Percentiles rank a stretch among this genome's conserved stretches.
Evolutionary conservation across 1,140 invertebrate genomes (phyloP).

Genomic region (Brachionus asplanchnoidis): DNA sequence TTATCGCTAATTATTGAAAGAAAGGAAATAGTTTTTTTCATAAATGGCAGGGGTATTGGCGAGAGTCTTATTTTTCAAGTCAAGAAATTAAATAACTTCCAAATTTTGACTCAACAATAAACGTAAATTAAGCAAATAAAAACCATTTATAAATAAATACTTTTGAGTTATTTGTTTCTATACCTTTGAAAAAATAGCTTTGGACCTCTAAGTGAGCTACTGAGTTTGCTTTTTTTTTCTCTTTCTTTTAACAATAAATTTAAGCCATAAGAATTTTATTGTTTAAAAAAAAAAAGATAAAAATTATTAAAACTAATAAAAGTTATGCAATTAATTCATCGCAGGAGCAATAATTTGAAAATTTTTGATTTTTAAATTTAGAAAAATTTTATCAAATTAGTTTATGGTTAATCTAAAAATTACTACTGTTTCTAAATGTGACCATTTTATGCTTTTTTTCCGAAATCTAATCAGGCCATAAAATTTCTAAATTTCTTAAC

Average conservation of each 20-base stretch:
- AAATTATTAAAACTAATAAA: neutral
- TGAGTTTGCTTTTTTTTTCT: neutral
- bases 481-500: neutral
- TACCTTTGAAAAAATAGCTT: neutral
- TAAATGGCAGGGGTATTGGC: neutral
- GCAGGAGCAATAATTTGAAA: neutral
- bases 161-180: neutral
- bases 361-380: neutral
- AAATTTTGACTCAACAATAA: neutral
- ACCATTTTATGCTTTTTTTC: neutral
- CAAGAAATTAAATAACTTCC: neutral
- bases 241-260: neutral
- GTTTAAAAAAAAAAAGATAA: neutral
- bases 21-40: neutral
- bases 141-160: neutral
- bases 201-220: neutral
- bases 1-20: neutral
- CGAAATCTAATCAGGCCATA: neutral
- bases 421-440: neutral
- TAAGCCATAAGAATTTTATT: constrained; percentile 4
- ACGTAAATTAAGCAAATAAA: neutral
- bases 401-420: neutral
- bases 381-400: too few relatives aligned
- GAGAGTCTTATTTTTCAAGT: neutral
- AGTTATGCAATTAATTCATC: constrained; percentile 2